These are phyloP conservation scores for Gadopsis bispinosus DNA, from an alignment of 2,797 vertebrate species.

Conservation along the genomic window DNA sequence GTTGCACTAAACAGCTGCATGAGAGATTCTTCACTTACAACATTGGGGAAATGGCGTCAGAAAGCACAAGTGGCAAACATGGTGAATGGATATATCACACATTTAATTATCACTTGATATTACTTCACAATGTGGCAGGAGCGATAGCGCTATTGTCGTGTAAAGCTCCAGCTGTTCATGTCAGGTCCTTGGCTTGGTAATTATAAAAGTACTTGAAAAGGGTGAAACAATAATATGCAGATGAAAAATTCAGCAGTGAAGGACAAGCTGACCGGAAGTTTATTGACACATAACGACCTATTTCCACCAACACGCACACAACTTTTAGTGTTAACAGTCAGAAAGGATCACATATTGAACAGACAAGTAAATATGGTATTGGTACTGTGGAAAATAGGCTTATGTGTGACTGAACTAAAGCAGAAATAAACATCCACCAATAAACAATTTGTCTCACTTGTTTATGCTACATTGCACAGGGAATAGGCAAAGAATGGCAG, in stretches of 20 bases:
- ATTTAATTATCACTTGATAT: conserved; percentile 39
- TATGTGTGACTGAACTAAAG: neutral
- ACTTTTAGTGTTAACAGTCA: neutral
- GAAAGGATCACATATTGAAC: neutral
- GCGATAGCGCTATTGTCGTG: conserved; percentile 25
- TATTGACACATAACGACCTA: neutral
- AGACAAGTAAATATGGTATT: neutral
- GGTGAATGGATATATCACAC: conserved; percentile 46
- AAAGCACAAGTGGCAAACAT: conserved; percentile 29
- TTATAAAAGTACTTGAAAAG: conserved; percentile 20
- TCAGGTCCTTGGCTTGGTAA: conserved; percentile 26
- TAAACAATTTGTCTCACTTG: neutral
- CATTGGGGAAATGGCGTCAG: conserved; percentile 22
- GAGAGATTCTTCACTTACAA: conserved; percentile 48
- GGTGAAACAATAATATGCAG: conserved; percentile 3
- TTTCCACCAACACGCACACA: neutral
- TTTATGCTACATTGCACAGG: neutral
- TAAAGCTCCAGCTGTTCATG: conserved; percentile 23
- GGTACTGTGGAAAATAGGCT: neutral
- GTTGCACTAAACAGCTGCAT: conserved; percentile 36
- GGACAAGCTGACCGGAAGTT: neutral
- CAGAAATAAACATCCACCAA: neutral
- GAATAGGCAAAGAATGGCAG: neutral
- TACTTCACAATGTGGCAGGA: conserved; percentile 23
- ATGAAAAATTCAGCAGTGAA: neutral